A percentile compares a stretch with the other conserved stretches of the same genome.
Conservation (phyloP, 2,888 invertebrate species). For the Drosophila kanekoi region DNA sequence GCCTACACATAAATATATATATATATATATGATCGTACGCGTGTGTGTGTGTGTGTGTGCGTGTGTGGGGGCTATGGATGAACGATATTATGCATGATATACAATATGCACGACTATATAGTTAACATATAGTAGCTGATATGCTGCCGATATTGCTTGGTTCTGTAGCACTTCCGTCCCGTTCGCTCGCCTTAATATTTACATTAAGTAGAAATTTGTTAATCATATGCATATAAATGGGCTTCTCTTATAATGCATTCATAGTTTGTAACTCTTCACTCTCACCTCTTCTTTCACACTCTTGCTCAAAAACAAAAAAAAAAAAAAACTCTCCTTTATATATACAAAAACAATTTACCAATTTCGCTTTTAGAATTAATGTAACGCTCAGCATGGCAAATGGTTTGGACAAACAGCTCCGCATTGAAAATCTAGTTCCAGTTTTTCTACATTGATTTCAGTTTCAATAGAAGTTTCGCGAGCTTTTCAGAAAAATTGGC, state of each 20-base stretch:
- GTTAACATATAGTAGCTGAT: slow-evolving; percentile 68
- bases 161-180: slow-evolving; percentile 37
- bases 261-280: slow-evolving; percentile 45
- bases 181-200: slow-evolving; percentile 75
- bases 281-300: slow-evolving; percentile 5
- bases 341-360: slow-evolving; percentile 62
- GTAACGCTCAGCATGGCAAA: slow-evolving; percentile 18
- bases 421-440: neutral
- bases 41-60: slow-evolving; percentile 21
- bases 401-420: slow-evolving; percentile 7
- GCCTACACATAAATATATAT: slow-evolving; percentile 34
- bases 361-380: slow-evolving; percentile 53
- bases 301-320: slow-evolving; percentile 15
- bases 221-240: slow-evolving; percentile 42
- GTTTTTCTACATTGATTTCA: too few species aligned
- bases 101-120: slow-evolving; percentile 65
- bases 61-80: slow-evolving; percentile 17
- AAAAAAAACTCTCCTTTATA: slow-evolving; percentile 17
- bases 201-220: slow-evolving; percentile 82
- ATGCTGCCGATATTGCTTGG: slow-evolving; percentile 76
- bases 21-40: slow-evolving; percentile 34
- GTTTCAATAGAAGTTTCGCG: too few species aligned
- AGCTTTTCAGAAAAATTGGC: too few species aligned
- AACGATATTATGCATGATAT: slow-evolving; percentile 50
- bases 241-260: slow-evolving; percentile 29